Conservation (phyloP, 2,113 vertebrate species). For the Rhinogobius similis region DNA sequence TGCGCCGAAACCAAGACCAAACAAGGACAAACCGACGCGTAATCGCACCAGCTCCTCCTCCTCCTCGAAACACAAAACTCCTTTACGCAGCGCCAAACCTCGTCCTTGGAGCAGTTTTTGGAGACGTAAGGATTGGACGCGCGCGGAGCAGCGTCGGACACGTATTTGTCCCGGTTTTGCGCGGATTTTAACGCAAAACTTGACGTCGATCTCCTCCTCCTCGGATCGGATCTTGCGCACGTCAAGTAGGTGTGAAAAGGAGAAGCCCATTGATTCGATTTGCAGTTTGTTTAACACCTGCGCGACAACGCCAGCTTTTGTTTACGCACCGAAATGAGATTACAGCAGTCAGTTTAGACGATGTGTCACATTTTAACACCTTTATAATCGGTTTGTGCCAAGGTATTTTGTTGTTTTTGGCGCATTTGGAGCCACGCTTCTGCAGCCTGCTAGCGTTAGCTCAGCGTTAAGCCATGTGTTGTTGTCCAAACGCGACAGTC, state of each 20-base stretch:
- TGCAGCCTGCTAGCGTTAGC: background rate
- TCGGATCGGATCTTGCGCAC: too few relatives aligned
- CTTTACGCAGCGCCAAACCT: slow-evolving; percentile 1
- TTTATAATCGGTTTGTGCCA: background rate
- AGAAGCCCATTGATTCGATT: background rate
- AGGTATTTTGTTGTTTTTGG: background rate
- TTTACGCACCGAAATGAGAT: background rate
- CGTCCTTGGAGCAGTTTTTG: slow-evolving; percentile 45
- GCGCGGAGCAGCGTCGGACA: background rate
- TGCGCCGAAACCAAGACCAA: too few relatives aligned
- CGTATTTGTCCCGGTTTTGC: background rate
- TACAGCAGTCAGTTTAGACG: background rate
- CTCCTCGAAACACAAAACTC: background rate
- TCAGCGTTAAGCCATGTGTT: too few relatives aligned
- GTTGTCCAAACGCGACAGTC: too few relatives aligned
- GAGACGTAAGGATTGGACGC: slow-evolving; percentile 29
- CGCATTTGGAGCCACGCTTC: background rate
- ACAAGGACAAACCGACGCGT: too few relatives aligned
- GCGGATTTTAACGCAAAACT: background rate
- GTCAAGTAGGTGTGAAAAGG: background rate
- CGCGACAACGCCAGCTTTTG: background rate
- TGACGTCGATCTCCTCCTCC: too few relatives aligned
- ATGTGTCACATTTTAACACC: background rate
- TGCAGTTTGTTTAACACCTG: background rate
- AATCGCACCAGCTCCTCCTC: too few relatives aligned